Conservation (phyloP, 2,888 invertebrate genomes). For the Belgica antarctica region DNA sequence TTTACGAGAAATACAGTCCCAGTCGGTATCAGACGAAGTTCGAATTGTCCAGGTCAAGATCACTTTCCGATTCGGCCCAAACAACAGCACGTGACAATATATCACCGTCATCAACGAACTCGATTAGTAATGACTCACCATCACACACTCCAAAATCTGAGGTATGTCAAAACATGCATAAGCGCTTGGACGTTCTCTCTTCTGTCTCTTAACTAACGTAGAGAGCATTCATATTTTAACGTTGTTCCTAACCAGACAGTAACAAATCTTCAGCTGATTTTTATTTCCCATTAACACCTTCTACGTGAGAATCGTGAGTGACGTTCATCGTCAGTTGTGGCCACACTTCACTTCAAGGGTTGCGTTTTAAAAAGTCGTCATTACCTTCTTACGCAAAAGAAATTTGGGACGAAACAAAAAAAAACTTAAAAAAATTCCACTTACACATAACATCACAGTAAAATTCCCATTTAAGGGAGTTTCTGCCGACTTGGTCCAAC, state of each 20-base stretch:
- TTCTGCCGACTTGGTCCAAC: background rate
- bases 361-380: background rate
- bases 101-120: conserved; percentile 8
- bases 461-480: background rate
- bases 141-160: conserved; percentile 30
- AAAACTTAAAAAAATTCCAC: background rate
- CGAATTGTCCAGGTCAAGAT: conserved; percentile 57
- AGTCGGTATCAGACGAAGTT: conserved; percentile 67
- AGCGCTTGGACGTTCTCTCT: too few species aligned
- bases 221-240: too few species aligned
- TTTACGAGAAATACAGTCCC: conserved; percentile 74
- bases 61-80: conserved; percentile 51
- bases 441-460: background rate
- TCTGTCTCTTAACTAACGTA: too few species aligned
- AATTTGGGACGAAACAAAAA: background rate
- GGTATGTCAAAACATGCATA: conserved; percentile 20
- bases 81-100: background rate
- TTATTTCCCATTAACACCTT: too few species aligned
- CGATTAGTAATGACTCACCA: conserved; percentile 14
- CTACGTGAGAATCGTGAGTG: too few species aligned
- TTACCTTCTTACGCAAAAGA: background rate
- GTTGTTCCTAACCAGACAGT: too few species aligned
- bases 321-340: too few species aligned
- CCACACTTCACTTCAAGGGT: too few species aligned
- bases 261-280: too few species aligned